Percentiles rank a stretch among this genome's conserved stretches.
Conservation (phyloP, 2,797 vertebrate species). For the Anabacerthia variegaticeps region DNA sequence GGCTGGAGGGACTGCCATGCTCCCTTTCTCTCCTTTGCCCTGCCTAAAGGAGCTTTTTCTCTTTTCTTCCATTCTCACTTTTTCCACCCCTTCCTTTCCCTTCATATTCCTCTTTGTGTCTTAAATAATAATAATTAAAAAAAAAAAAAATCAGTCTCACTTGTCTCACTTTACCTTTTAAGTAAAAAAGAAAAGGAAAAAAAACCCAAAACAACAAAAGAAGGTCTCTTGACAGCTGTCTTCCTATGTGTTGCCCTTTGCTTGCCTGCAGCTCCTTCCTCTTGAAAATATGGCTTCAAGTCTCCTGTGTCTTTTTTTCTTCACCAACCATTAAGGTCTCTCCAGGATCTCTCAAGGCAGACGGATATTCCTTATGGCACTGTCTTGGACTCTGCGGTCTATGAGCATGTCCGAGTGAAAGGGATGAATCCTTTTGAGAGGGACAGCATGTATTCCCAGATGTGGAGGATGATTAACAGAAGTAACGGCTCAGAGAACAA, state of each 20-base stretch:
- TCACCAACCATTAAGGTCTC: conserved; percentile 81
- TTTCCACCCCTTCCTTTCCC: not conserved
- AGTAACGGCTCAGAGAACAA: conserved; percentile 94
- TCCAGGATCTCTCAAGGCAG: conserved; percentile 96
- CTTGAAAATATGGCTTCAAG: not conserved
- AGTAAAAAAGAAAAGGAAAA: not conserved
- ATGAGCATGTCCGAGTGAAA: conserved; percentile 94
- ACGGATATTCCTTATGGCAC: conserved; percentile 97
- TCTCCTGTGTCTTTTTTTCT: conserved; percentile 50
- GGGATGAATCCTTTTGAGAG: conserved; percentile 97
- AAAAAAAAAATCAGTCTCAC: not conserved
- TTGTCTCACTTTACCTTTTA: not conserved
- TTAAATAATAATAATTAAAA: not conserved
- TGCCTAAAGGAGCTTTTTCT: not conserved
- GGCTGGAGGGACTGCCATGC: not conserved
- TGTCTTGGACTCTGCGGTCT: conserved; percentile 94
- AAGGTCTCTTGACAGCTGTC: not conserved
- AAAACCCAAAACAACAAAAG: not conserved
- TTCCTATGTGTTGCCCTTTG: not conserved
- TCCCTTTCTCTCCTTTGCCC: not conserved
- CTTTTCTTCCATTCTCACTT: not conserved
- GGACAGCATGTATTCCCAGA: conserved; percentile 97
- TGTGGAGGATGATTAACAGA: conserved; percentile 98
- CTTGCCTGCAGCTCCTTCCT: conserved; percentile 5
- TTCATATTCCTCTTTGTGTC: not conserved